Percentiles rank a stretch among this genome's conserved stretches.
Conservation (phyloP, 1,140 invertebrate species). For the Tetragnatha versicolor region DNA sequence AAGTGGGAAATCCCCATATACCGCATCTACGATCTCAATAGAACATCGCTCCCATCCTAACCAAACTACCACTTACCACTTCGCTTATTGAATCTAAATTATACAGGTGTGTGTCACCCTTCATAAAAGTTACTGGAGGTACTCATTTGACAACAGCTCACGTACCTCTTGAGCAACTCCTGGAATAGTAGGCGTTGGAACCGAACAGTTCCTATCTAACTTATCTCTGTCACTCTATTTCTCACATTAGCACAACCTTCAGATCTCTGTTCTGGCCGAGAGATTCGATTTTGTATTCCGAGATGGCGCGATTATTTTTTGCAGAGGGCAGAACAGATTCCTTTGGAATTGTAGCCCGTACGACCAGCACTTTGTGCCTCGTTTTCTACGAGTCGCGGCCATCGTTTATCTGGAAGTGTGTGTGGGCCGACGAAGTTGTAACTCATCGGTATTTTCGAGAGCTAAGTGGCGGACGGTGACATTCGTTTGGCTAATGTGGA, state of each 20-base stretch:
- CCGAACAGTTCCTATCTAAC: background rate
- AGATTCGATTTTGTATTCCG: constrained; percentile 1
- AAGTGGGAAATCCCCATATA: too few relatives aligned
- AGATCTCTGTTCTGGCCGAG: constrained; percentile 9
- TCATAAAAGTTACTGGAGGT: too few relatives aligned
- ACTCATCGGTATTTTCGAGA: constrained; percentile 15
- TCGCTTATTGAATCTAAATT: too few relatives aligned
- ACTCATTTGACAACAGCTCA: constrained; percentile 13
- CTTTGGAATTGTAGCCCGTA: constrained; percentile 22
- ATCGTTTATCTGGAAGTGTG: constrained; percentile 12
- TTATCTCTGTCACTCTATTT: constrained; percentile 25
- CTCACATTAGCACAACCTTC: constrained; percentile 32
- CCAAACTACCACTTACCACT: too few relatives aligned
- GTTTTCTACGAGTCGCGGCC: background rate
- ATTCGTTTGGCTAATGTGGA: background rate
- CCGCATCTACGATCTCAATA: too few relatives aligned
- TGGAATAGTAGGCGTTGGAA: constrained; percentile 21
- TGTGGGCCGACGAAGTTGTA: constrained; percentile 2
- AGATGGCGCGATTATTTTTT: background rate
- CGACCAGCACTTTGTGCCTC: background rate
- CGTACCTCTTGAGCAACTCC: background rate
- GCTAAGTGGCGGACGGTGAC: background rate
- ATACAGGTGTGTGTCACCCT: too few relatives aligned
- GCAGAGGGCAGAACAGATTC: constrained; percentile 4
- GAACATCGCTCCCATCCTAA: too few relatives aligned